Base-by-base conservation (phyloP, 2,113 vertebrate species). In the Tauraco erythrolophus region DNA sequence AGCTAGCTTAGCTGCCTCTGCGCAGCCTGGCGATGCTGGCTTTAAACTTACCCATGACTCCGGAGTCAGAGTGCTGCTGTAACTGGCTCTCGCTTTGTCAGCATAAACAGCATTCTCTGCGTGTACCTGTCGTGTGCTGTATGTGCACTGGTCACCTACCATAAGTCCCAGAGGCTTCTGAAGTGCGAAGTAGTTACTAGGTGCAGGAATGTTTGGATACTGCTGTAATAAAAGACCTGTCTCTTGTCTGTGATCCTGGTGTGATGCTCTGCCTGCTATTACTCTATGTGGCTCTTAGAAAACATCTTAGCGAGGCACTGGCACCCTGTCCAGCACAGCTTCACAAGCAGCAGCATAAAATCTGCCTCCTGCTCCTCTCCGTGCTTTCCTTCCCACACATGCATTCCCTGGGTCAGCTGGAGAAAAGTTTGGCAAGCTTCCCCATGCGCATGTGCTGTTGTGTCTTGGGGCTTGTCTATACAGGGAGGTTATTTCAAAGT, bases 21-120 rank as follows among this genome's bases (percentile, higher is more conserved):
- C 1, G 0, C 35, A 39, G 68, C 27, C 27, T 4, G 2, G 39
- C 4, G 0, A 7, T 37, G 25, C 54, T 81, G 62, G 35, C 61
- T 75, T 92, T 56, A 50, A 41, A 48, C 23, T 43, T 45, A 57
- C 8, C 37, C 15, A 0, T 35, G 53, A 27, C 39, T 17, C 33
- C 31, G 71, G 43, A 31, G 10, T 11, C 18, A 69, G 16, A 27
- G 27, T 4, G 51, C 54, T 75, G 62, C 76, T 30, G 9, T 62
- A 76, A 28, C 37, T 21, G 37, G n/a, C 39, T 82, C 62, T 64
- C 1, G 1, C 57, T 35, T 41, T n/a, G 23, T 64, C 64, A 22
- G 15, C 31, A 2, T 21, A 10, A 56, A 33, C 39, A n/a, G 18
- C 4, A 12, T 57, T 57, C 43, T 71, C 45, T 70, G 13, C n/a